Evolutionary conservation across 2,888 invertebrate species (phyloP).

Genomic region (Aromia moschata): DNA sequence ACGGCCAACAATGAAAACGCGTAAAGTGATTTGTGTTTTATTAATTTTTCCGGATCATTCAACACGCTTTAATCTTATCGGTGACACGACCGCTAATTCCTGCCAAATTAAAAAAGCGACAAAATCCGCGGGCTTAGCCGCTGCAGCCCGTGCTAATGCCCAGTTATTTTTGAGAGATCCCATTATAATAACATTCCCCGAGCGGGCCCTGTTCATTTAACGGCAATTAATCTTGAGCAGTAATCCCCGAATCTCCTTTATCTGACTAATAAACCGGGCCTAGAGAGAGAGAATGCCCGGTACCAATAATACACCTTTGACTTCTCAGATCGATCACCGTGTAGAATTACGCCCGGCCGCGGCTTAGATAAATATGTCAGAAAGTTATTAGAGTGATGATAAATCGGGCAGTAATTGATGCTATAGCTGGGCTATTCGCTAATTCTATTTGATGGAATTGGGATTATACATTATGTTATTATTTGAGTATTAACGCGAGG

Average conservation of each 20-base stretch:
- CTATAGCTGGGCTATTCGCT: slow-evolving; percentile 19
- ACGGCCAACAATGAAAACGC: no score
- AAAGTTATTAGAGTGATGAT: slow-evolving; percentile 27
- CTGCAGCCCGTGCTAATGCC: background rate
- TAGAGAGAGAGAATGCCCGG: background rate
- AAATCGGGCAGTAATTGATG: slow-evolving; percentile 25
- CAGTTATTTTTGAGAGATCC: slow-evolving; percentile 14
- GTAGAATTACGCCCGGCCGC: slow-evolving; percentile 5
- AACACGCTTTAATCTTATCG: background rate
- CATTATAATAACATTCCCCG: slow-evolving; percentile 12
- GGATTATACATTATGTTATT: slow-evolving; percentile 7
- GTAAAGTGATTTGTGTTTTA: no score
- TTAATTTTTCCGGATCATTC: no score
- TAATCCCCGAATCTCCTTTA: slow-evolving; percentile 23
- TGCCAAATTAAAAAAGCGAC: background rate
- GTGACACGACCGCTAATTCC: background rate
- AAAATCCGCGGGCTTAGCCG: slow-evolving; percentile 7
- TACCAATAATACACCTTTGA: slow-evolving; percentile 18
- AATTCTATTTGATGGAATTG: slow-evolving; percentile 26
- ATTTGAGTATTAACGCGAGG: no score
- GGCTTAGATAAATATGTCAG: slow-evolving; percentile 27
- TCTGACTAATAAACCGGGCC: slow-evolving; percentile 10
- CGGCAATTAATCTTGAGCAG: slow-evolving; percentile 9
- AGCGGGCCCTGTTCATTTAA: slow-evolving; percentile 5
- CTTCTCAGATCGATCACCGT: slow-evolving; percentile 25